phyloP scores from a whole-genome alignment of 2,888 invertebrate genomes.

The Cylloceria caligata region DNA sequence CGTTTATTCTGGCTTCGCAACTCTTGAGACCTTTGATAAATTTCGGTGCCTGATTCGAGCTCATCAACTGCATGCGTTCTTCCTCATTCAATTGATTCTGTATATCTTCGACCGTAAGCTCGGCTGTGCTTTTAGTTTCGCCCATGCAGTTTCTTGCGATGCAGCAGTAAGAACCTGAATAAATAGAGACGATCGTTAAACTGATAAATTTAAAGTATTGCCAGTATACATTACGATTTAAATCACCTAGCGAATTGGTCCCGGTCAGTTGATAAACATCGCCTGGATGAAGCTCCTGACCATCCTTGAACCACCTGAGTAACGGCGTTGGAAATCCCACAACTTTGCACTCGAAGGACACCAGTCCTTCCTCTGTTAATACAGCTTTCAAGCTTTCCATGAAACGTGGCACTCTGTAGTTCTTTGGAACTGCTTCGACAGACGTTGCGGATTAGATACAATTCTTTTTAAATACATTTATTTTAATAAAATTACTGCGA shows the following conservation, averaged over 20 bases:
- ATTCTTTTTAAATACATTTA: background rate
- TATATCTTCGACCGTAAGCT: slow-evolving; percentile 95
- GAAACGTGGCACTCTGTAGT: slow-evolving; percentile 95
- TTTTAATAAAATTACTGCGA: background rate
- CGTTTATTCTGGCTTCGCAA: slow-evolving; percentile 93
- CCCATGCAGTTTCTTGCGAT: slow-evolving; percentile 97
- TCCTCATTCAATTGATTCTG: slow-evolving; percentile 95
- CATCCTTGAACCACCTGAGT: slow-evolving; percentile 96
- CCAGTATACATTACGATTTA: background rate
- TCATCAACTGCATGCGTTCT: slow-evolving; percentile 90
- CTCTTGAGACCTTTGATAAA: slow-evolving; percentile 93
- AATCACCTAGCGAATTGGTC: slow-evolving; percentile 91
- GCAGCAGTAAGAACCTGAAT: slow-evolving; percentile 92
- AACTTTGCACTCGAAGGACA: slow-evolving; percentile 97
- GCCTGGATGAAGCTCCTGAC: slow-evolving; percentile 95
- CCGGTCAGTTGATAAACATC: slow-evolving; percentile 97
- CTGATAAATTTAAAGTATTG: background rate
- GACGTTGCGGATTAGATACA: background rate
- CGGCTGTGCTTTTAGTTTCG: slow-evolving; percentile 93
- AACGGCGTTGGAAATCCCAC: slow-evolving; percentile 96
- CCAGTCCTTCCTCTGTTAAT: slow-evolving; percentile 95
- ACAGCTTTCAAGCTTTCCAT: slow-evolving; percentile 96
- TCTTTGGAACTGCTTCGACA: slow-evolving; percentile 90
- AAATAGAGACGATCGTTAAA: slow-evolving; percentile 8
- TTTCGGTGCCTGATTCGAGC: slow-evolving; percentile 93